Evolutionary conservation across 2,888 invertebrate genomes (phyloP), one percentile per base, ranked within the genome.

Genomic region (Aplocera efformata): DNA sequence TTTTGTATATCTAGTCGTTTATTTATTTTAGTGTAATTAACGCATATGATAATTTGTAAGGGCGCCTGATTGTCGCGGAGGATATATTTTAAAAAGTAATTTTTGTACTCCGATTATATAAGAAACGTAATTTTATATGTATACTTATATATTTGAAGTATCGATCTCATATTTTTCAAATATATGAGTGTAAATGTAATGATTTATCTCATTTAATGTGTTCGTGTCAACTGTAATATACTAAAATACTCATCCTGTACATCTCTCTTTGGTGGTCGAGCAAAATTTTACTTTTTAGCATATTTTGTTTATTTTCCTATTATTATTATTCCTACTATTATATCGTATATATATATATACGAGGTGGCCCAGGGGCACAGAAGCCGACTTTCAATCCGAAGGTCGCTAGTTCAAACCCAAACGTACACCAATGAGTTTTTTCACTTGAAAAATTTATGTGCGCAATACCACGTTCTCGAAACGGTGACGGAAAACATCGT

Each of bases 61-160:
- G 13, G 47, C 1, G 54, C 52, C 54, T 52, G 53, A 45, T 42
- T 27, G 38, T 31, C 37, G 34, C 44, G 45, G 33, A 47, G 42
- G 42, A 47, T 48, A 48, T 68, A 67, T 69, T 67, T 63, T 63
- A 65, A 53, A 58, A 58, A 60, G 60, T 70, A 75, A 76, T 79
- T 79, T 79, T 80, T 80, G 68, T 80, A 83, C 79, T 70, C 65
- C 46, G 36, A 58, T 69, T 64, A 54, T 69, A 56, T 56, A 55
- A 53, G 57, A 58, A 48, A 46, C 50, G 42, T 45, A 35, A 32
- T 35, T 43, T 46, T 34, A 13, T 33, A 35, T 48, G 34, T 47
- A 45, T 26, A 40, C 44, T 33, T 43, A 36, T 56, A 34, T 50
- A 34, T n/a, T 10, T 28, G 8, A 6, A 3, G 22, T 27, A 25